Evolutionary conservation across 2,797 vertebrate species (phyloP), one percentile per base, ranked within the genome.

Genomic region (Emydoidea blandingii): DNA sequence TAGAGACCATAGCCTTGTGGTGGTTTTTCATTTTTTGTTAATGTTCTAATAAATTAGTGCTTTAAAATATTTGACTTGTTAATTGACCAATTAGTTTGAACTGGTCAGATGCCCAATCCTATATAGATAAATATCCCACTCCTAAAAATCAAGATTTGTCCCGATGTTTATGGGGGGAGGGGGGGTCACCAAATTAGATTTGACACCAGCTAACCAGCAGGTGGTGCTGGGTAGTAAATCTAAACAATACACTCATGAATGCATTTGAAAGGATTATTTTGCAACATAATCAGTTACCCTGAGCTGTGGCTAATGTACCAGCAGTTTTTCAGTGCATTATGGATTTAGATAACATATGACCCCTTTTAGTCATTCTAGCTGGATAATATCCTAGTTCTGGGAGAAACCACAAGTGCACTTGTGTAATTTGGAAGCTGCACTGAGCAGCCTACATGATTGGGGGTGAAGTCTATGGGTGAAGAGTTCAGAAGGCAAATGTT

Each of bases 181-280:
- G 14, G 49, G 47, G 85, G 16, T 1, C 12, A 23, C n/a, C 56
- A 21, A 5, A n/a, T 34, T 2, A n/a, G 52, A 3, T 2, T 62
- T 37, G 49, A 65, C 19, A 49, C 14, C 5, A 62, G 57, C 5
- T 9, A 89, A 47, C 92, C 81, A 89, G 95, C 81, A 96, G 94
- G 79, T 93, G 92, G 94, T 89, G 95, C 93, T 95, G 79, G 29
- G 74, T 1, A 3, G 59, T 49, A 95, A 91, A 93, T 3, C 44
- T 85, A 52, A 79, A 65, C 31, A 10, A 65, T 49, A 68, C 49
- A 92, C 54, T 50, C 1, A 1, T 47, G n/a, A 57, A 81, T 56
- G 41, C 37, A 74, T 34, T 52, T 56, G 23, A 44, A 54, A 80
- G 49, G 37, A 37, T 50, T 85, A 72, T 47, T 41, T 37, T 78